phyloP scores from a whole-genome alignment of 1,140 invertebrate genomes.

The Agraylea sexmaculata region DNA sequence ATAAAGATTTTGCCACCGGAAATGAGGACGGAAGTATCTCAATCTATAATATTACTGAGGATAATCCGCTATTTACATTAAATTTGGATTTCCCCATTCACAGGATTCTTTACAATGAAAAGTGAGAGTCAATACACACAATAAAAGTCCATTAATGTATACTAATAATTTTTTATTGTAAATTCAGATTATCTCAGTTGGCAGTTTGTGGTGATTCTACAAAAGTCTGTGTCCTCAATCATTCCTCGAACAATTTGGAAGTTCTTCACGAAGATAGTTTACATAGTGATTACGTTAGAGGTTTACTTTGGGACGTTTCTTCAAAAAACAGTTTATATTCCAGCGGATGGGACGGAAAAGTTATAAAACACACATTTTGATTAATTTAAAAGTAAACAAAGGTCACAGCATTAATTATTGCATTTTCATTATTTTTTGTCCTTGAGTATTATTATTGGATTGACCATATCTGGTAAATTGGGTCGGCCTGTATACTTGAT shows the following conservation, averaged over 20 bases:
- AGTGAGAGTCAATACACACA: constrained; percentile 12
- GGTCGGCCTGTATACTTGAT: no score
- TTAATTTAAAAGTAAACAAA: constrained; percentile 1
- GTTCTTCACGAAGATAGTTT: constrained; percentile 28
- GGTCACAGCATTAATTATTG: not conserved
- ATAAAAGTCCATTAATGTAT: not conserved
- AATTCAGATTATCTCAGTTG: constrained; percentile 28
- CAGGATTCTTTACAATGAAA: constrained; percentile 16
- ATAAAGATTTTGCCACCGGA: constrained; percentile 30
- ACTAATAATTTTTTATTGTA: constrained; percentile 11
- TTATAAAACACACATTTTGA: constrained; percentile 25
- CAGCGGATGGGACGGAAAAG: constrained; percentile 32
- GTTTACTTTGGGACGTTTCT: constrained; percentile 28
- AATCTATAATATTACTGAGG: constrained; percentile 24
- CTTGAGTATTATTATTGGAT: no score
- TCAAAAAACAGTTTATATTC: constrained; percentile 27
- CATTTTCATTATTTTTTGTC: not conserved
- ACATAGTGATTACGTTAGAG: constrained; percentile 32
- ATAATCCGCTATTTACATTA: not conserved
- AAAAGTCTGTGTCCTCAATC: constrained; percentile 29
- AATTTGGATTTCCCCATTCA: constrained; percentile 16
- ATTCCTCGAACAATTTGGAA: constrained; percentile 22
- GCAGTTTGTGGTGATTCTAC: constrained; percentile 37
- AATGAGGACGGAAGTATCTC: constrained; percentile 32
- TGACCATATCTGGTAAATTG: no score